phyloP scores from a whole-genome alignment of 2,888 invertebrate genomes.

The Drosophila yooni region DNA sequence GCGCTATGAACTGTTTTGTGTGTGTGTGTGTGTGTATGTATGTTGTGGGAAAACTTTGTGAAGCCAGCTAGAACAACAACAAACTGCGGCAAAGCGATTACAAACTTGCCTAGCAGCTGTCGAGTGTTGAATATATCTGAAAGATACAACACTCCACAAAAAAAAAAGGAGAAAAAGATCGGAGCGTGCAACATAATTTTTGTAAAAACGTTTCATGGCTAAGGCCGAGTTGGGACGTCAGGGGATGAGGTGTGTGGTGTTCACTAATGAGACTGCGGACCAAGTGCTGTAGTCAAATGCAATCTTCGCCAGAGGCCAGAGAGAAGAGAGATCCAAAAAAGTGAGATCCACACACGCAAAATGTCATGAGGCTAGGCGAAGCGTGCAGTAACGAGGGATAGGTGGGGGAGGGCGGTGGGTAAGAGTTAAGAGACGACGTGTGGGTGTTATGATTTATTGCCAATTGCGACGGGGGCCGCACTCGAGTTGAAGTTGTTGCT shows the following conservation, averaged over 20 bases:
- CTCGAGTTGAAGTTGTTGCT: conserved; percentile 22
- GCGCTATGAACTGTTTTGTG: conserved; percentile 17
- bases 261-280: conserved; percentile 54
- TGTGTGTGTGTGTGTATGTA: conserved; percentile 25
- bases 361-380: conserved; percentile 33
- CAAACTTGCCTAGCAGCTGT: conserved; percentile 64
- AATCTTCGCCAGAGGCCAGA: conserved; percentile 39
- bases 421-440: conserved; percentile 40
- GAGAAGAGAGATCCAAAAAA: conserved; percentile 1
- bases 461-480: conserved; percentile 62
- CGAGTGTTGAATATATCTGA: conserved; percentile 51
- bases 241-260: conserved; percentile 6
- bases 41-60: conserved; percentile 69
- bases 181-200: conserved; percentile 52
- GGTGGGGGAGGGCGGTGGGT: not conserved
- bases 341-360: conserved; percentile 50
- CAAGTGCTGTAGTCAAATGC: conserved; percentile 54
- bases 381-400: conserved; percentile 4
- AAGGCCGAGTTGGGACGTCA: not conserved
- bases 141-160: conserved; percentile 33
- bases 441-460: conserved; percentile 80
- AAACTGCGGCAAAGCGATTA: conserved; percentile 48
- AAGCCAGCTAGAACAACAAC: conserved; percentile 32
- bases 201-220: conserved; percentile 21
- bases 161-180: conserved; percentile 17